phyloP scores from a whole-genome alignment of 2,888 invertebrate genomes.

The Hybos culiciformis region DNA sequence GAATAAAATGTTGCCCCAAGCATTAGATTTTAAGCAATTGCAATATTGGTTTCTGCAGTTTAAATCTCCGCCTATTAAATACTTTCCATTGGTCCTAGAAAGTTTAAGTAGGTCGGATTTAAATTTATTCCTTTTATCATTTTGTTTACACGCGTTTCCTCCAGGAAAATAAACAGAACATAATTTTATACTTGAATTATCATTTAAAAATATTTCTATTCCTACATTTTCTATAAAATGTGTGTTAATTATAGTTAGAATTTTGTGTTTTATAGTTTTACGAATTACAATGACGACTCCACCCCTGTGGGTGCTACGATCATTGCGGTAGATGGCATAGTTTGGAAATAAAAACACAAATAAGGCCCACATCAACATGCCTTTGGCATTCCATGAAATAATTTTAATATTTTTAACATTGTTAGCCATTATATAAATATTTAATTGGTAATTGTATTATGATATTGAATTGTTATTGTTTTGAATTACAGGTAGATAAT shows the following conservation, averaged over 20 bases:
- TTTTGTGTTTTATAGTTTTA: not conserved
- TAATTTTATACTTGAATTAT: not conserved
- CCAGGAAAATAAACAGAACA: slow-evolving; percentile 1
- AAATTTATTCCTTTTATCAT: not conserved
- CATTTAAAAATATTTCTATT: not conserved
- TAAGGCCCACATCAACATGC: slow-evolving; percentile 1
- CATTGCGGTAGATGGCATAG: not conserved
- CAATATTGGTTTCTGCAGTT: no score
- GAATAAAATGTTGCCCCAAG: no score
- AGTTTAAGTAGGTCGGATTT: not conserved
- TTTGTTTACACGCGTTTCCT: not conserved
- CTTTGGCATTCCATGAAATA: no score
- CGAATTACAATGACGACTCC: slow-evolving; percentile 1
- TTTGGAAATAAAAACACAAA: not conserved
- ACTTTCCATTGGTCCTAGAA: not conserved
- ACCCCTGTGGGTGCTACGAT: not conserved
- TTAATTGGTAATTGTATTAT: no score
- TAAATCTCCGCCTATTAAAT: not conserved
- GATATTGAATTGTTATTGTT: no score
- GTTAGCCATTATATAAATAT: no score
- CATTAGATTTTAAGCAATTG: no score
- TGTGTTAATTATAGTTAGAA: not conserved
- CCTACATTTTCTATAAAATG: slow-evolving; percentile 2
- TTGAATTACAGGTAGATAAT: no score
- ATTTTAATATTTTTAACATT: no score